Conservation (phyloP, 2,888 invertebrate species). For the Chymomyza procnemis region DNA sequence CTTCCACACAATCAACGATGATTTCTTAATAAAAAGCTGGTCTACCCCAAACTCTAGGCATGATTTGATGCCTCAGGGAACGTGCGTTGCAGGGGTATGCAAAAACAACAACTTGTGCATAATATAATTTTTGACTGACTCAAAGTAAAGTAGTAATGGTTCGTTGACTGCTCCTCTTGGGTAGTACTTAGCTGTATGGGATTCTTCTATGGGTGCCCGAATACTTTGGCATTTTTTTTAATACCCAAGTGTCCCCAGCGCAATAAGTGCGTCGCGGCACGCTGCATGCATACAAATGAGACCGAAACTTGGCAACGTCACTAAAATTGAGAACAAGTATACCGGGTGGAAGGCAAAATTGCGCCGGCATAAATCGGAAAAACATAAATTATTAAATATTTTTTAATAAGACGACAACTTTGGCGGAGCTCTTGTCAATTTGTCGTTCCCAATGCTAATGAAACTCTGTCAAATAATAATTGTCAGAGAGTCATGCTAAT, state of each 20-base stretch:
- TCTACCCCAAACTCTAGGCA: background rate
- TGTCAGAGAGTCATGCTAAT: slow-evolving; percentile 12
- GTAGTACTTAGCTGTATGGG: background rate
- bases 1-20: slow-evolving; percentile 72
- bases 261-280: slow-evolving; percentile 70
- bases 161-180: slow-evolving; percentile 55
- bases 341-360: slow-evolving; percentile 15
- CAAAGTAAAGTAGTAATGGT: slow-evolving; percentile 60
- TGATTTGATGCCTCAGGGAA: slow-evolving; percentile 3
- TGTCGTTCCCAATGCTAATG: slow-evolving; percentile 26
- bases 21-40: slow-evolving; percentile 68
- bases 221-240: slow-evolving; percentile 63
- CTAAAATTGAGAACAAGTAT: slow-evolving; percentile 8
- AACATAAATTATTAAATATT: slow-evolving; percentile 68
- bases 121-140: slow-evolving; percentile 62
- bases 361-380: slow-evolving; percentile 65
- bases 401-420: slow-evolving; percentile 49
- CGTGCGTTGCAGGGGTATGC: slow-evolving; percentile 15
- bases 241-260: slow-evolving; percentile 67
- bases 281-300: slow-evolving; percentile 69
- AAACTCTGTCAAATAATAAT: slow-evolving; percentile 27
- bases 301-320: background rate
- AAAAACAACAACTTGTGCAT: slow-evolving; percentile 49
- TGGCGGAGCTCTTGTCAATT: slow-evolving; percentile 18
- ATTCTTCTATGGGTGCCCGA: slow-evolving; percentile 14